phyloP scores from a whole-genome alignment of 1,140 invertebrate genomes.

The Metaphire vulgaris region DNA sequence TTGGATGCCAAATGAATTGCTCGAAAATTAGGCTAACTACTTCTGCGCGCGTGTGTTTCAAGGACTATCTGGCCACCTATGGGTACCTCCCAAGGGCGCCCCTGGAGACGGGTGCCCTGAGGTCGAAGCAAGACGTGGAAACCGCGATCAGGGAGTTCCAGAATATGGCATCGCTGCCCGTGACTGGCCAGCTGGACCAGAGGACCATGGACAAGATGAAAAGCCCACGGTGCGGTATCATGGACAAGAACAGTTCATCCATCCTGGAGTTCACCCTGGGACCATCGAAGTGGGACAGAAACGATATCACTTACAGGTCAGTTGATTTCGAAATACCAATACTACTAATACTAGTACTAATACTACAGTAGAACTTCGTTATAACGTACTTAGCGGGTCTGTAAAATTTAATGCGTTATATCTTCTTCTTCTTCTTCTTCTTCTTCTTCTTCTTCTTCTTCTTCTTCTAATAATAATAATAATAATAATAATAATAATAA shows the following conservation, averaged over 20 bases:
- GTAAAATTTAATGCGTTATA: no score
- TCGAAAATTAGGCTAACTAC: background rate
- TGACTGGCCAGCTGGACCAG: background rate
- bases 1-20: background rate
- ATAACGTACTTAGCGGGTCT: no score
- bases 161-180: background rate
- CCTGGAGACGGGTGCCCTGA: conserved; percentile 69
- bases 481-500: no score
- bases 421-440: no score
- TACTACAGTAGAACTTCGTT: no score
- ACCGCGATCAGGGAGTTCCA: conserved; percentile 61
- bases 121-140: conserved; percentile 70
- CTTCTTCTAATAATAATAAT: no score
- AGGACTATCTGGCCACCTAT: conserved; percentile 21
- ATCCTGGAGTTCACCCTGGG: background rate
- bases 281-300: background rate
- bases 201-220: background rate
- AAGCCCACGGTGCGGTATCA: background rate
- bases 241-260: background rate
- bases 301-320: background rate
- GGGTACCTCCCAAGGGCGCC: conserved; percentile 54
- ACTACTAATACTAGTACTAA: no score
- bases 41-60: background rate
- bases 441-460: no score
- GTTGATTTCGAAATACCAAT: no score